phyloP scores from a whole-genome alignment of 92 coral and sea anemone genomes.

The Phenganax marumi region DNA sequence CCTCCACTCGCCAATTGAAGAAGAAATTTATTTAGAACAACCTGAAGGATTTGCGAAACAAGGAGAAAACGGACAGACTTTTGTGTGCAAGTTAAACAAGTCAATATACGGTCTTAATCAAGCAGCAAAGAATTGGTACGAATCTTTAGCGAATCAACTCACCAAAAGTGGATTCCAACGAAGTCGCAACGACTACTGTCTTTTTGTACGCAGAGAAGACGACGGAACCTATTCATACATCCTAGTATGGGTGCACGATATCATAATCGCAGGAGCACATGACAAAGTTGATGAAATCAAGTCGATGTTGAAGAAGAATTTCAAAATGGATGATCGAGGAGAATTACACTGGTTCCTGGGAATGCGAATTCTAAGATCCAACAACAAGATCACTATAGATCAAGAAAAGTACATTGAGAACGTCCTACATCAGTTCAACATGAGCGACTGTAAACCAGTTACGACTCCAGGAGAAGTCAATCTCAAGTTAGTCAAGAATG shows the following conservation, averaged over 20 bases:
- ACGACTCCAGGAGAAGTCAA: too few species aligned
- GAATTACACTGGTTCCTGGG: not conserved
- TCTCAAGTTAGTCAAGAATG: too few species aligned
- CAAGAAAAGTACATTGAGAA: not conserved
- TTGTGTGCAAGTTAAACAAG: too few species aligned
- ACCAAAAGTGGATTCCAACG: not conserved
- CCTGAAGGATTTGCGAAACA: not conserved
- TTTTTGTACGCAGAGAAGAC: not conserved
- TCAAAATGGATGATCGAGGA: not conserved
- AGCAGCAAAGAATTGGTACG: not conserved
- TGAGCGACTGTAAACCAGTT: too few species aligned
- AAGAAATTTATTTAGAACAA: not conserved
- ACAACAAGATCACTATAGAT: too few species aligned
- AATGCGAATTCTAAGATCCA: not conserved
- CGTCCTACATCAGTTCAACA: not conserved
- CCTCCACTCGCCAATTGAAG: not conserved
- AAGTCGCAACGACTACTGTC: not conserved
- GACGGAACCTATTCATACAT: not conserved
- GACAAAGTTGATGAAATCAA: not conserved
- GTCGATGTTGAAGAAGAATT: not conserved
- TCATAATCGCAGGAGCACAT: not conserved
- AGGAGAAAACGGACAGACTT: not conserved
- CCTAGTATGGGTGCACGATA: not conserved
- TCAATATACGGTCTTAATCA: not conserved
- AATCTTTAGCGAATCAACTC: not conserved